Base-by-base conservation (phyloP, 1,140 invertebrate species). In the Zaprionus ornatus region DNA sequence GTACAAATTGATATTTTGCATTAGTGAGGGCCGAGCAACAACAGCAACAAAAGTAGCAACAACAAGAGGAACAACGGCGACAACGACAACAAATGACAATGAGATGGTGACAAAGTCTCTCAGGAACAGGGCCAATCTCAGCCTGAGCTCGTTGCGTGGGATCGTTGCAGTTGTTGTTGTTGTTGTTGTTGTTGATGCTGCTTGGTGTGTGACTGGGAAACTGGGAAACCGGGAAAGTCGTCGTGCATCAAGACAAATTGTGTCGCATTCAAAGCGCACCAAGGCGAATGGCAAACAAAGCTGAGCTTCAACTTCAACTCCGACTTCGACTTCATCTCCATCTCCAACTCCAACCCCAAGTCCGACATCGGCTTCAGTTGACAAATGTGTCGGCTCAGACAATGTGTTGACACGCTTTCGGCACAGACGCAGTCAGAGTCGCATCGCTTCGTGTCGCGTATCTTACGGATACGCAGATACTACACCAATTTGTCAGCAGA, bases 401-500 rank as follows among this genome's bases (percentile, higher is more conserved):
- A 85, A 76, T 85, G 82, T 86, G 82, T 86, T 86, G 82, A 86
- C 82, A 86, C 82, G 82, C 82, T 87, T 87, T 87, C 70, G 59
- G 72, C 64, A 54, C 56, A 63, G 13, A 7, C 25, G 7, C 40
- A 71, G 37, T 13, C 50, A 23, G 3, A 50, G 52, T 10, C 45
- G n/a, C 37, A 57, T 54, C 62, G 19, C 19, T 6, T 17, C n/a
- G 6, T 9, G 6, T 29, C 48, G 55, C 27, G 81, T 79, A 77
- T 79, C 69, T 67, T 66, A 80, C 63, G 70, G 81, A 79, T 80
- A 79, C 74, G 64, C 78, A 75, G 48, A 64, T 56, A 64, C 55
- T 32, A 32, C 29, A 65, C 65, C 79, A 80, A 87, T 86, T 86
- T 86, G 83, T 86, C 83, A 86, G 69, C 29, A 48, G 76, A 72